Evolutionary conservation across 1,140 invertebrate species (phyloP), one percentile per base, ranked within the genome.

Genomic region (Drosophila orosa): DNA sequence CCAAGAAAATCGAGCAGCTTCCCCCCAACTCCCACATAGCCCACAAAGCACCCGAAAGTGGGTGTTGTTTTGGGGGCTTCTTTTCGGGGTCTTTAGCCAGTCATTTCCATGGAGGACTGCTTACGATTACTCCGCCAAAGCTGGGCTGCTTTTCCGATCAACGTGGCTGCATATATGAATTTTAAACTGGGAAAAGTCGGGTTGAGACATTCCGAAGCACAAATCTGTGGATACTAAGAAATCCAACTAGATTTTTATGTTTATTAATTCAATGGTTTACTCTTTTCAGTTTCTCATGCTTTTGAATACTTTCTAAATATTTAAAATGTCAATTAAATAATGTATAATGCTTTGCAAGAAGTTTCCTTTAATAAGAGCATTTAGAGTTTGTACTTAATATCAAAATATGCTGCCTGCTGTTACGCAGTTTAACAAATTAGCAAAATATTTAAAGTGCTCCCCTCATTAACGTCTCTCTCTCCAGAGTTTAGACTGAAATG

Each of bases 121-220:
- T 42, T 42, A 50, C 59, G 60, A 33, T 47, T 33, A 44, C 42
- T 31, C 27, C 44, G 27, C 15, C 33, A 9, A 42, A 39, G 52
- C 12, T 27, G 13, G 33, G 5, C 42, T 48, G 42, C 13, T 58
- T 71, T 40, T 58, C 48, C 31, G 50, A 72, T 71, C 66, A 47
- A 27, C n/a, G 25, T 17, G 6, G 33, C 22, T 44, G 60, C 60
- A 71, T 71, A 57, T 15, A 71, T 71, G 61, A 68, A 68, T 71
- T 69, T 29, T 19, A 27, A 71, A 27, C 40, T 40, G 31, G 31
- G n/a, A 17, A 39, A 24, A 47, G 24, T 35, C 27, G 15, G 13
- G 13, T 15, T 25, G 24, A 55, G 15, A 9, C 24, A 31, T 33
- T 35, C 17, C n/a, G 2, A 33, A 29, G n/a, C 31, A 13, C 6